Evolutionary conservation across 30 jellyfish, hydroid and myxozoan species (phyloP).

Genomic region (Aurelia aurita complex sp. Pacific): DNA sequence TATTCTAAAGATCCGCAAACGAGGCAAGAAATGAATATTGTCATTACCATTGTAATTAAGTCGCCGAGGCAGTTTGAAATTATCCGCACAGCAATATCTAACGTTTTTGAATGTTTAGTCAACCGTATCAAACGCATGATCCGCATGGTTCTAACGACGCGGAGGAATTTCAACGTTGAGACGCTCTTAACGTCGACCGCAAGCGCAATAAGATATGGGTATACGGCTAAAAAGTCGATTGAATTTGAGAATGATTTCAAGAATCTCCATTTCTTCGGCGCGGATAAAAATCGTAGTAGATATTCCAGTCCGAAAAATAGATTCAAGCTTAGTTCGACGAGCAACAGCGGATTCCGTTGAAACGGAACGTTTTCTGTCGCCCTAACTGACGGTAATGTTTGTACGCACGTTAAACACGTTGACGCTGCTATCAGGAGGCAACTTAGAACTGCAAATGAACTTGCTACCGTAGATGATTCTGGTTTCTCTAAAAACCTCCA

Average conservation of each 20-base stretch:
- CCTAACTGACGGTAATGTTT: constrained; percentile 56
- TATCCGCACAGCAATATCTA: constrained; percentile 58
- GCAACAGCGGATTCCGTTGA: constrained; percentile 42
- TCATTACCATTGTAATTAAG: constrained; percentile 46
- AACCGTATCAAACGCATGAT: constrained; percentile 69
- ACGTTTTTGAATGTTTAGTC: constrained; percentile 64
- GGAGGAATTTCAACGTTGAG: constrained; percentile 40
- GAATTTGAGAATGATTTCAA: constrained; percentile 47
- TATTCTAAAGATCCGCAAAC: constrained; percentile 62
- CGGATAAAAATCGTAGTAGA: constrained; percentile 33
- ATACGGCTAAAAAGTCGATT: constrained; percentile 69
- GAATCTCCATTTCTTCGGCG: constrained; percentile 70
- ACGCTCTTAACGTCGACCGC: constrained; percentile 33
- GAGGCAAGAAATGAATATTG: constrained; percentile 48
- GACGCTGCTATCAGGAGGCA: constrained; percentile 59
- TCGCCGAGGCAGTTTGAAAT: constrained; percentile 60
- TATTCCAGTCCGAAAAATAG: constrained; percentile 68
- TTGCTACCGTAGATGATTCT: constrained; percentile 65
- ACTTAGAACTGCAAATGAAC: constrained; percentile 62
- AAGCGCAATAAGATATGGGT: constrained; percentile 70
- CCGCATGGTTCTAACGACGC: constrained; percentile 71
- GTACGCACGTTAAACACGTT: constrained; percentile 53
- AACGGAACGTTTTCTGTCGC: neutral
- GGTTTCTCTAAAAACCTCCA: constrained; percentile 83
- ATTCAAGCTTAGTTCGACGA: constrained; percentile 60